These are phyloP conservation scores for Caradrina kadenii DNA, from an alignment of 2,888 invertebrate genomes.

Conservation along the genomic window DNA sequence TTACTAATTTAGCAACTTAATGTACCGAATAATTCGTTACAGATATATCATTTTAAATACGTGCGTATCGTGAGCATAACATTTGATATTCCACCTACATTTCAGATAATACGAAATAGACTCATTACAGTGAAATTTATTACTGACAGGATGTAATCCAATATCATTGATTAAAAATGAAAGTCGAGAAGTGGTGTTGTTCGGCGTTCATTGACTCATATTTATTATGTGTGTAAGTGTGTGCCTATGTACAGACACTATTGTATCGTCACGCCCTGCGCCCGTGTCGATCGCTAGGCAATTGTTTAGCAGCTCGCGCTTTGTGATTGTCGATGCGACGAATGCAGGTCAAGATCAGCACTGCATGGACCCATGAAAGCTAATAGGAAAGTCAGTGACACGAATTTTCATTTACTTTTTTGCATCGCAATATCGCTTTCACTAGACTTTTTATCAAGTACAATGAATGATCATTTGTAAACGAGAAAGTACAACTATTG, in stretches of 20 bases:
- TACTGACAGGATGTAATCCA: conserved; percentile 54
- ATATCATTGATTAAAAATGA: conserved; percentile 60
- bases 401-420: conserved; percentile 89
- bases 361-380: conserved; percentile 76
- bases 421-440: conserved; percentile 88
- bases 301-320: conserved; percentile 53
- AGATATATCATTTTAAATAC: conserved; percentile 61
- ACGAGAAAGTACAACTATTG: conserved; percentile 88
- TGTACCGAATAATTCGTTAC: conserved; percentile 51
- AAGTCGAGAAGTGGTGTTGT: conserved; percentile 51
- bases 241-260: conserved; percentile 18
- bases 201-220: conserved; percentile 35
- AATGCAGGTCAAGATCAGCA: conserved; percentile 81
- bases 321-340: conserved; percentile 63
- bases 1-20: conserved; percentile 59
- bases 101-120: conserved; percentile 43
- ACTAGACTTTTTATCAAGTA: conserved; percentile 84
- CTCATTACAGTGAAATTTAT: conserved; percentile 58
- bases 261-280: conserved; percentile 38
- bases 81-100: conserved; percentile 57
- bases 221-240: conserved; percentile 25
- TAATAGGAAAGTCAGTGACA: conserved; percentile 87
- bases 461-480: conserved; percentile 85
- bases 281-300: conserved; percentile 23
- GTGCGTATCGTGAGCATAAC: conserved; percentile 45